Evolutionary conservation across 2,888 invertebrate species (phyloP).

Genomic region (Caenorhabditis afra): DNA sequence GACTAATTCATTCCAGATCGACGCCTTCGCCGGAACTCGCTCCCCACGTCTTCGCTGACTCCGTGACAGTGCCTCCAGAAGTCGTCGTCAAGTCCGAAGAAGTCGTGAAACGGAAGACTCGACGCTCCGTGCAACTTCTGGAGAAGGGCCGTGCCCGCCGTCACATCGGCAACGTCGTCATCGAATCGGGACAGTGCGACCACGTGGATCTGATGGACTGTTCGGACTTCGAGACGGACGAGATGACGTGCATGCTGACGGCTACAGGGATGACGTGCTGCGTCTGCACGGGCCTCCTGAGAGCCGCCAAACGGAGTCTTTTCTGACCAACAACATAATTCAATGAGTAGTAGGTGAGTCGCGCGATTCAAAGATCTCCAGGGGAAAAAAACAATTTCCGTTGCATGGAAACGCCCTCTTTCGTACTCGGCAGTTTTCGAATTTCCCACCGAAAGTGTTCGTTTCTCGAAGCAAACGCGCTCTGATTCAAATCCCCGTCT

Average conservation of each 20-base stretch:
- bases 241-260: slow-evolving; percentile 79
- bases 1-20: neutral
- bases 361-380: no score
- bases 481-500: no score
- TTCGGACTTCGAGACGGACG: slow-evolving; percentile 76
- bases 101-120: neutral
- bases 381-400: no score
- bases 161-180: slow-evolving; percentile 53
- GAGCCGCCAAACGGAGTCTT: slow-evolving; percentile 62
- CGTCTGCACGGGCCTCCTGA: slow-evolving; percentile 74
- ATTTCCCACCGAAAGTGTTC: neutral
- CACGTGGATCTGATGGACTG: slow-evolving; percentile 79
- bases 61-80: slow-evolving; percentile 2
- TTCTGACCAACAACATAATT: slow-evolving; percentile 40
- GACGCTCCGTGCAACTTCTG: slow-evolving; percentile 15
- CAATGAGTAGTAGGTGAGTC: slow-evolving; percentile 31
- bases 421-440: no score
- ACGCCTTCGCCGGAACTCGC: no score
- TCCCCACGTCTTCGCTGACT: neutral
- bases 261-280: slow-evolving; percentile 80
- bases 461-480: neutral
- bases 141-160: slow-evolving; percentile 41
- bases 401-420: neutral
- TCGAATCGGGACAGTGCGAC: slow-evolving; percentile 75
- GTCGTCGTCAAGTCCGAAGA: neutral